Evolutionary conservation across 2,888 invertebrate species (phyloP).

Genomic region (Netelia virgata): DNA sequence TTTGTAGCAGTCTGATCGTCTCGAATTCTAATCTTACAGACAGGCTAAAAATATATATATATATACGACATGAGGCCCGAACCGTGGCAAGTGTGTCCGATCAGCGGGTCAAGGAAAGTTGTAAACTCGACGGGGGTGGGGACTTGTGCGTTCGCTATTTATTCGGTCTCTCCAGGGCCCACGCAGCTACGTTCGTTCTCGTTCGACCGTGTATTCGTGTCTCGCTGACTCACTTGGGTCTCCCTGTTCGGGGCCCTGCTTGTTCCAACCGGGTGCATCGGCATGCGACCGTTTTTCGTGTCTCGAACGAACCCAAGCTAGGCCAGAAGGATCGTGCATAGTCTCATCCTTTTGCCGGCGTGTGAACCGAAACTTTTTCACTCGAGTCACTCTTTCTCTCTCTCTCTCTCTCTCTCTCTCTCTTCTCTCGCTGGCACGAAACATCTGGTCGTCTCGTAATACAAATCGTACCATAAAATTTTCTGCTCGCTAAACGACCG

Average conservation of each 20-base stretch:
- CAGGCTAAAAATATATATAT: background rate
- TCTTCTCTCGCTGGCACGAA: background rate
- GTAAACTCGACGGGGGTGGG: slow-evolving; percentile 66
- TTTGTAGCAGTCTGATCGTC: too few relatives aligned
- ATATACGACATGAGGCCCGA: background rate
- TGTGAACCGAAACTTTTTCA: background rate
- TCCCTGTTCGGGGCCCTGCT: slow-evolving; percentile 17
- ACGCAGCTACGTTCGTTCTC: slow-evolving; percentile 49
- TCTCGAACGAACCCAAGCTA: slow-evolving; percentile 1
- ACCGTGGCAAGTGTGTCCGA: slow-evolving; percentile 18
- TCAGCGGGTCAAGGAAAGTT: slow-evolving; percentile 74
- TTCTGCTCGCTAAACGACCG: background rate
- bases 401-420: slow-evolving; percentile 6
- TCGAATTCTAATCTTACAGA: too few relatives aligned
- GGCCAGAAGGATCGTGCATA: background rate
- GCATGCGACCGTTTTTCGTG: slow-evolving; percentile 33
- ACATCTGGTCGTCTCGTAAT: slow-evolving; percentile 43
- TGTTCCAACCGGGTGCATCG: slow-evolving; percentile 48
- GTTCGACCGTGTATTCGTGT: slow-evolving; percentile 12
- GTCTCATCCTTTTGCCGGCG: too few relatives aligned
- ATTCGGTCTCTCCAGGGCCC: slow-evolving; percentile 43
- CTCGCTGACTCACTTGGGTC: slow-evolving; percentile 28
- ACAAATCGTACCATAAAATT: background rate
- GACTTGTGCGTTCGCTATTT: slow-evolving; percentile 28
- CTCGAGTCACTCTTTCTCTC: slow-evolving; percentile 2